Conservation (phyloP, 1,140 invertebrate species). For the Euglossa dilemma region DNA sequence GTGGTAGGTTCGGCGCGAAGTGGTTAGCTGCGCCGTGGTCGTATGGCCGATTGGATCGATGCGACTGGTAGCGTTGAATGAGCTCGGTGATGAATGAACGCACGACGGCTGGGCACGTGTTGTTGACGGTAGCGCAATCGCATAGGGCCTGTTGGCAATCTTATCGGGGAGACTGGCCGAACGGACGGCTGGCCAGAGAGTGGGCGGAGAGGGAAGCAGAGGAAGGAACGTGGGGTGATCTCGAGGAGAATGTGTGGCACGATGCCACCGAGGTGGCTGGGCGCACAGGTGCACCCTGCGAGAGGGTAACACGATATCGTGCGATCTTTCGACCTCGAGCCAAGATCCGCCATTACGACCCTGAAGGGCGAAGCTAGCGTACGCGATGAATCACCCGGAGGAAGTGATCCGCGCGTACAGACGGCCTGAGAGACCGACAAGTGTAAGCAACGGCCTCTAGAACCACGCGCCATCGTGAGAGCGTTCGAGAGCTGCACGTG, state of each 20-base stretch:
- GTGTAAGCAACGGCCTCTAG: constrained; percentile 33
- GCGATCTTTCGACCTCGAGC: constrained; percentile 58
- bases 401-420: constrained; percentile 62
- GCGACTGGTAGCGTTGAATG: constrained; percentile 11
- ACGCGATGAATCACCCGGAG: constrained; percentile 65
- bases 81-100: constrained; percentile 55
- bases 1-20: background rate
- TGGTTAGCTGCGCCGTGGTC: background rate
- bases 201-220: background rate
- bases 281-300: constrained; percentile 64
- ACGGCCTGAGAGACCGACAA: constrained; percentile 35
- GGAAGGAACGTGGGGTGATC: constrained; percentile 35
- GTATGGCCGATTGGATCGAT: constrained; percentile 30
- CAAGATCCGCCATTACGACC: constrained; percentile 36
- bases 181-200: background rate
- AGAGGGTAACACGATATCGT: constrained; percentile 70
- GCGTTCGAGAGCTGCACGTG: constrained; percentile 20
- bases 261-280: constrained; percentile 34
- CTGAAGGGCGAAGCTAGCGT: constrained; percentile 46
- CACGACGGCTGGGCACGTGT: constrained; percentile 28
- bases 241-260: constrained; percentile 43
- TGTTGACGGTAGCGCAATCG: constrained; percentile 30
- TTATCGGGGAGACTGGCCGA: constrained; percentile 43
- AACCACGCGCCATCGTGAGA: constrained; percentile 49
- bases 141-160: constrained; percentile 32